phyloP scores from a whole-genome alignment of 2,113 vertebrate species.

The Cromileptes altivelis region DNA sequence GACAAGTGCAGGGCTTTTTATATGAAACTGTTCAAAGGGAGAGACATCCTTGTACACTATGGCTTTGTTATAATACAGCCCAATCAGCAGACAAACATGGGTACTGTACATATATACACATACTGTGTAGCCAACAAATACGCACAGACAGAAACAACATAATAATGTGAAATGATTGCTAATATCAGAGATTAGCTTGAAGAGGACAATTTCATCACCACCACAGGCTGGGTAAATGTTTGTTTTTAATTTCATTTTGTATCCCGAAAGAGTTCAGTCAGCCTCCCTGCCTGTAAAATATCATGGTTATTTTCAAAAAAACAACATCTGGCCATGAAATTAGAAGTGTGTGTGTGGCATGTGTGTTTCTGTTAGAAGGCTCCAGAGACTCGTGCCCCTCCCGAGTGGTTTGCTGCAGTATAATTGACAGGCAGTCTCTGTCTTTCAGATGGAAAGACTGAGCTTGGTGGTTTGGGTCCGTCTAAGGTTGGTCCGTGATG shows the following conservation, averaged over 20 bases:
- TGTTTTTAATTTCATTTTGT: slow-evolving; percentile 55
- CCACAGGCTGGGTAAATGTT: slow-evolving; percentile 42
- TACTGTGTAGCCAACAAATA: slow-evolving; percentile 7
- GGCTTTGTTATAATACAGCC: neutral
- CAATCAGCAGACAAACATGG: neutral
- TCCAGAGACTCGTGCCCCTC: slow-evolving; percentile 51
- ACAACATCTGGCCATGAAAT: slow-evolving; percentile 43
- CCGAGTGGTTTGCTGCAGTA: slow-evolving; percentile 58
- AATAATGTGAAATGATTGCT: slow-evolving; percentile 25
- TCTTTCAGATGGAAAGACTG: slow-evolving; percentile 66
- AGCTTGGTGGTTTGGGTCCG: slow-evolving; percentile 65
- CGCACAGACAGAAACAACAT: slow-evolving; percentile 25
- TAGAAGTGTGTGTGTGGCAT: slow-evolving; percentile 31
- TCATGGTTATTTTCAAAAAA: slow-evolving; percentile 30
- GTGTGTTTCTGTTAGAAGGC: slow-evolving; percentile 29
- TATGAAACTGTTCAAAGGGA: slow-evolving; percentile 1
- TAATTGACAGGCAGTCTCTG: slow-evolving; percentile 75
- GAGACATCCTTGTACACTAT: neutral
- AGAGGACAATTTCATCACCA: slow-evolving; percentile 36
- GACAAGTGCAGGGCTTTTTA: neutral
- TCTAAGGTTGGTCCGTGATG: slow-evolving; percentile 65
- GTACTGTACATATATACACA: neutral
- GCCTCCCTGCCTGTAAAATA: slow-evolving; percentile 42
- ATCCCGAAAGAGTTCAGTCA: slow-evolving; percentile 9
- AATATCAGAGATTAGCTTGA: slow-evolving; percentile 37